Conservation (phyloP, 2,888 invertebrate species). For the Troides helena region DNA sequence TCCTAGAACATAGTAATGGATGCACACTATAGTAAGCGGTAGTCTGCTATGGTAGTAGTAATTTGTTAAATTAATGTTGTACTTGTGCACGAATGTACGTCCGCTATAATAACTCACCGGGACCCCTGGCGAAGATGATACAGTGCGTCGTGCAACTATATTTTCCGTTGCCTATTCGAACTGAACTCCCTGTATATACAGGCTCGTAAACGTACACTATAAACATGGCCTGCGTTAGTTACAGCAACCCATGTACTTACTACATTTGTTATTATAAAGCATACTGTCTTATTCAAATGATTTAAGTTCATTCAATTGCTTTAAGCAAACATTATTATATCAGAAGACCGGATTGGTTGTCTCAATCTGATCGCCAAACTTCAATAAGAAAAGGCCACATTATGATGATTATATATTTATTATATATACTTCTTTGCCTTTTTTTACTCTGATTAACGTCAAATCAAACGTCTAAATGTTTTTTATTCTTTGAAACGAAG, state of each 20-base stretch:
- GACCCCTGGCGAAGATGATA: slow-evolving; percentile 53
- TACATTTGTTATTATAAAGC: background rate
- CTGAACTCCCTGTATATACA: slow-evolving; percentile 30
- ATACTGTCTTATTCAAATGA: no score
- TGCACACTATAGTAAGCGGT: no score
- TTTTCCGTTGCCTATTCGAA: slow-evolving; percentile 42
- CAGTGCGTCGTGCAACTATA: slow-evolving; percentile 50
- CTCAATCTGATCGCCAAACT: no score
- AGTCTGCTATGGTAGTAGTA: background rate
- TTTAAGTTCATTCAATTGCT: background rate
- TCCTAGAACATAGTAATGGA: no score
- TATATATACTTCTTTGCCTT: no score
- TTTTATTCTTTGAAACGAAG: no score
- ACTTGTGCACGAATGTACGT: slow-evolving; percentile 24
- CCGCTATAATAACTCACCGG: slow-evolving; percentile 50
- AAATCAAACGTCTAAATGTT: no score
- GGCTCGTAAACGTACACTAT: slow-evolving; percentile 27
- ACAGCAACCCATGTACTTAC: slow-evolving; percentile 2
- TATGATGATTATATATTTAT: no score
- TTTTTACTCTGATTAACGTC: no score
- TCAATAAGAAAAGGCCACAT: no score
- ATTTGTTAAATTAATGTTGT: background rate
- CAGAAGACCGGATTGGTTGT: no score
- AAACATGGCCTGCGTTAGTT: slow-evolving; percentile 18
- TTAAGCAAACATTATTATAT: background rate